Evolutionary conservation across 1,140 invertebrate genomes (phyloP).

Genomic region (Chrysoperla carnea): DNA sequence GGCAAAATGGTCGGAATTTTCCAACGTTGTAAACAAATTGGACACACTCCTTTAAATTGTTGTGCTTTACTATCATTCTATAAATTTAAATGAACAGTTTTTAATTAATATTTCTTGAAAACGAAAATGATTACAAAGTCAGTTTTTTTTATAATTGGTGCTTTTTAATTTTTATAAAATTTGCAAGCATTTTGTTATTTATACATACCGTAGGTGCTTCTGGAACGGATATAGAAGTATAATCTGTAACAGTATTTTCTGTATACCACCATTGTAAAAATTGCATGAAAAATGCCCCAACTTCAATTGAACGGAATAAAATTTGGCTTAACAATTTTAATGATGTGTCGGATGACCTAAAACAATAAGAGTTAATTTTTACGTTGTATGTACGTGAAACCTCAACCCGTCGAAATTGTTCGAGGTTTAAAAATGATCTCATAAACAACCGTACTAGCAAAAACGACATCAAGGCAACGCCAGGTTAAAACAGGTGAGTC

Average conservation of each 20-base stretch:
- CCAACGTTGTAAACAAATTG: slow-evolving; percentile 4
- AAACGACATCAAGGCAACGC: no score
- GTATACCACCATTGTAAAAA: slow-evolving; percentile 7
- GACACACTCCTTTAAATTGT: slow-evolving; percentile 3
- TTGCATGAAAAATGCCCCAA: slow-evolving; percentile 7
- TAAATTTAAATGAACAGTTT: not conserved
- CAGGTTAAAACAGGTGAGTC: no score
- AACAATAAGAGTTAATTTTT: no score
- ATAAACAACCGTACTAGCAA: no score
- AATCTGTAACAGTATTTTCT: slow-evolving; percentile 5
- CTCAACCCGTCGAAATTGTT: no score
- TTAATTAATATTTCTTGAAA: no score
- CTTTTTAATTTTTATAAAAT: no score
- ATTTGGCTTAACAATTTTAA: not conserved
- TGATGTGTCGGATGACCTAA: not conserved
- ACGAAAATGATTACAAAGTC: no score
- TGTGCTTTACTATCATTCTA: not conserved
- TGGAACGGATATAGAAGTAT: slow-evolving; percentile 4
- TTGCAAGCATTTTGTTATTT: no score
- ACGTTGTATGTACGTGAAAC: no score
- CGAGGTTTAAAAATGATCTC: no score
- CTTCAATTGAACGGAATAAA: slow-evolving; percentile 5
- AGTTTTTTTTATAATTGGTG: no score
- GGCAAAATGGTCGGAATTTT: slow-evolving; percentile 7
- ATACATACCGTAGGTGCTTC: not conserved